Conservation (phyloP, 2,113 vertebrate species). For the Carassius gibelio region DNA sequence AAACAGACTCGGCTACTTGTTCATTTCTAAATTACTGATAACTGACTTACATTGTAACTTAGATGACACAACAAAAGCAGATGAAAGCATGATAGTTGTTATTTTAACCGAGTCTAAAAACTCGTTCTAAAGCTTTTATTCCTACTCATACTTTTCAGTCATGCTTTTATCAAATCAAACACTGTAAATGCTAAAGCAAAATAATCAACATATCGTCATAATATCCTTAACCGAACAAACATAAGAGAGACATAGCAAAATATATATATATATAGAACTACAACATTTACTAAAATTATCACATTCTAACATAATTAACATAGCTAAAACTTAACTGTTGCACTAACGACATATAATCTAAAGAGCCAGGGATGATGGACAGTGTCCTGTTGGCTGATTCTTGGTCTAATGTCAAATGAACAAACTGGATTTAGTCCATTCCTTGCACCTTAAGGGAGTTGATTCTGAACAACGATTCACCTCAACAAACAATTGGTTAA, state of each 20-base stretch:
- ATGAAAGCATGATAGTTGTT: constrained; percentile 50
- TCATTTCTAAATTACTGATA: constrained; percentile 49
- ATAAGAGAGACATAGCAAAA: not conserved
- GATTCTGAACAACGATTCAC: constrained; percentile 51
- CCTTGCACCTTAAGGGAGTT: constrained; percentile 50
- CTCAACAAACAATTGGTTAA: constrained; percentile 77
- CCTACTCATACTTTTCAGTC: constrained; percentile 5
- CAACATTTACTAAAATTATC: constrained; percentile 57
- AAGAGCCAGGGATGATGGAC: constrained; percentile 59
- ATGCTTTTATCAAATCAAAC: constrained; percentile 21
- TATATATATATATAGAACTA: not conserved
- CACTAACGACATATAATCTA: constrained; percentile 48
- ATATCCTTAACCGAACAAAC: constrained; percentile 12
- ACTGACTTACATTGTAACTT: constrained; percentile 56
- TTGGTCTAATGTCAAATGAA: constrained; percentile 5
- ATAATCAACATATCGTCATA: not conserved
- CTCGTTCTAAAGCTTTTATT: not conserved
- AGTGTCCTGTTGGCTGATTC: constrained; percentile 64
- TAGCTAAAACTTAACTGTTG: constrained; percentile 57
- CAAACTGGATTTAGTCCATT: constrained; percentile 22
- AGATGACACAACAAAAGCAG: constrained; percentile 58
- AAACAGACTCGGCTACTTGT: constrained; percentile 59
- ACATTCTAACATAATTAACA: constrained; percentile 56
- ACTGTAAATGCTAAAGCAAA: constrained; percentile 19
- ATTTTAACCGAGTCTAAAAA: constrained; percentile 46